These are phyloP conservation scores for Tolmerus cingulatus DNA, from an alignment of 2,888 invertebrate genomes.

Conservation along the genomic window DNA sequence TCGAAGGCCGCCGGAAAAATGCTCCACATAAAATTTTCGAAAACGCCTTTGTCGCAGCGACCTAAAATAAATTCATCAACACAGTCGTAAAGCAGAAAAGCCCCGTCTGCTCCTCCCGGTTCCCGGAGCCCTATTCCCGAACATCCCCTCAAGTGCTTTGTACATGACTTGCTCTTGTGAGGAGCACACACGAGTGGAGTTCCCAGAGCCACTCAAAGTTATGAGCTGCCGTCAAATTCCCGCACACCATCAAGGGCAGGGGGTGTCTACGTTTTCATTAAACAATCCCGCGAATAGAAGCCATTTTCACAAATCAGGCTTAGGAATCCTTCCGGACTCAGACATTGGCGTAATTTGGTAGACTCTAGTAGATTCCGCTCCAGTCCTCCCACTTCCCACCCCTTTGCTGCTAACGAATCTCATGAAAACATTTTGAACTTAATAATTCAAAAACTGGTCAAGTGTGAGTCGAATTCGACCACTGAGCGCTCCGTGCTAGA, in stretches of 20 bases:
- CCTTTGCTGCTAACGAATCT: too few relatives aligned
- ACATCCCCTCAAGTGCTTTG: neutral
- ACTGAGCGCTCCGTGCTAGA: too few relatives aligned
- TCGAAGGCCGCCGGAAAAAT: neutral
- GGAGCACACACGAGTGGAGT: slow-evolving; percentile 21
- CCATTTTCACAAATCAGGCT: neutral
- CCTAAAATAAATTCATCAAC: slow-evolving; percentile 32
- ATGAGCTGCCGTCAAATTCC: slow-evolving; percentile 13
- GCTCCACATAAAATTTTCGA: slow-evolving; percentile 1
- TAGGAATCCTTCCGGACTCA: too few relatives aligned
- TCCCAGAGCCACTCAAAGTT: slow-evolving; percentile 20
- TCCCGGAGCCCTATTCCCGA: neutral
- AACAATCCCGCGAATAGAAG: neutral
- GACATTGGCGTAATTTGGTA: neutral
- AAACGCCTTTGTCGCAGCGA: slow-evolving; percentile 8
- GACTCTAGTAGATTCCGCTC: too few relatives aligned
- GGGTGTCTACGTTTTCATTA: neutral
- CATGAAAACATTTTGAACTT: too few relatives aligned
- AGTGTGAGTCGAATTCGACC: too few relatives aligned
- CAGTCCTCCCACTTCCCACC: too few relatives aligned
- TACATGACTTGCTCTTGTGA: slow-evolving; percentile 20
- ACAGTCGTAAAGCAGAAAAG: neutral
- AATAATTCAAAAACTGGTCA: too few relatives aligned
- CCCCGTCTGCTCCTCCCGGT: neutral
- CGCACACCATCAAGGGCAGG: neutral